Evolutionary conservation across 2,888 invertebrate species (phyloP).

Genomic region (Polyploca ridens): DNA sequence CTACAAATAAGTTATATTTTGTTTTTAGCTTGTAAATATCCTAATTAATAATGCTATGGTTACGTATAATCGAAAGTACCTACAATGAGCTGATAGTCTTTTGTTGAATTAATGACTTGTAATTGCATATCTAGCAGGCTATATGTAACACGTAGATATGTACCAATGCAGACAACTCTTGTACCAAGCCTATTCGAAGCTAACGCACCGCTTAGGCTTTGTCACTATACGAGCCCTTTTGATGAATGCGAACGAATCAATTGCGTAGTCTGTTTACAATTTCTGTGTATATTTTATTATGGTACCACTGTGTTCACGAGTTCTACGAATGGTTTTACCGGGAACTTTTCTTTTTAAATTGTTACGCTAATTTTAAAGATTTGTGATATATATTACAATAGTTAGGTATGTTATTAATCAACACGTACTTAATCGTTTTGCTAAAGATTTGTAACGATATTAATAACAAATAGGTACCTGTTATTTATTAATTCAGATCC

Average conservation of each 20-base stretch:
- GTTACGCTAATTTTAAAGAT: too few species aligned
- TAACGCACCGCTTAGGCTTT: conserved; percentile 1
- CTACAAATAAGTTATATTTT: too few species aligned
- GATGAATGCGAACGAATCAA: background rate
- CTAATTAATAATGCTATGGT: background rate
- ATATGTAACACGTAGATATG: background rate
- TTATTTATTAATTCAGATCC: too few species aligned
- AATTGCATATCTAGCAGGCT: background rate
- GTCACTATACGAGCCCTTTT: background rate
- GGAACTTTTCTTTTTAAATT: too few species aligned
- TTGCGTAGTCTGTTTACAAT: background rate
- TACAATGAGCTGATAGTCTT: background rate
- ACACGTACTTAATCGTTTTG: too few species aligned
- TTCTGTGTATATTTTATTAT: background rate
- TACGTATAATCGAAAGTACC: background rate
- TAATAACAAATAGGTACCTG: too few species aligned
- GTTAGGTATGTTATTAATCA: too few species aligned
- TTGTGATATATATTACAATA: too few species aligned
- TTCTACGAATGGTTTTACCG: too few species aligned
- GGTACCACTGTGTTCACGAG: too few species aligned
- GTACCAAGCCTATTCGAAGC: background rate
- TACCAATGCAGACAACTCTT: background rate
- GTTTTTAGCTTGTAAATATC: too few species aligned
- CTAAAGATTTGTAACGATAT: too few species aligned
- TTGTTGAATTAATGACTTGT: conserved; percentile 2